Base-by-base conservation (phyloP, 2,888 invertebrate genomes). In the Cephonodes hylas region DNA sequence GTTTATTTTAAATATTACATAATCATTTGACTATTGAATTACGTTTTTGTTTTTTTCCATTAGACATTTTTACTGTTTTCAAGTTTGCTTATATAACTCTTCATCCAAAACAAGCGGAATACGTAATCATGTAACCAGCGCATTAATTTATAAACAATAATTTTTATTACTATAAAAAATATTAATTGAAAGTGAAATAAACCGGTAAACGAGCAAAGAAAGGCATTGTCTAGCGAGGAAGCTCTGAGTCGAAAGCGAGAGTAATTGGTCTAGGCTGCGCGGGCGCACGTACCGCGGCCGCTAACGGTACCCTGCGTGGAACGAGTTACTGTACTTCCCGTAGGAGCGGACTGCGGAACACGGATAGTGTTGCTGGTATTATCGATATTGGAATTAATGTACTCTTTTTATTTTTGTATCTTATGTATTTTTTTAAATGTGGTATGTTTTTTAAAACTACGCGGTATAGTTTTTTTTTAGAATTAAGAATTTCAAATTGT, bases 181-280 rank as follows among this genome's bases (percentile, higher is more conserved):
- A n/a, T n/a, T n/a, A 58, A 56, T 57, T 31, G 15, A 57, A 45
- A 61, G 57, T 57, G 10, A n/a, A n/a, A 38, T n/a, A 34, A 38
- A 38, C 38, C 13, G 38, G n/a, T n/a, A n/a, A n/a, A 27, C 22
- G 67, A 71, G 71, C 66, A 71, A 81, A 75, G 82, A 81, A 83
- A 83, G 83, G 79, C 78, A 83, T 81, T 83, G 82, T 83, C 76
- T 78, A 74, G 63, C 71, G 70, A 75, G 82, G 81, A 83, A 78
- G 76, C 80, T 79, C 78, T 75, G 66, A 76, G 81, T 84, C 74
- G 90, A 91, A 89, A 91, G 88, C 82, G 87, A 90, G 86, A 90
- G 90, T 87, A 82, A 83, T 83, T 74, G 78, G 59, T 64, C 72
- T 75, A 74, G 73, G 80, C 72, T 67, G 74, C 74, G 71, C 71